A percentile compares a stretch with the other conserved stretches of the same genome.
phyloP scores from a whole-genome alignment of 92 coral and sea anemone genomes.

The Virgularia gustaviana region DNA sequence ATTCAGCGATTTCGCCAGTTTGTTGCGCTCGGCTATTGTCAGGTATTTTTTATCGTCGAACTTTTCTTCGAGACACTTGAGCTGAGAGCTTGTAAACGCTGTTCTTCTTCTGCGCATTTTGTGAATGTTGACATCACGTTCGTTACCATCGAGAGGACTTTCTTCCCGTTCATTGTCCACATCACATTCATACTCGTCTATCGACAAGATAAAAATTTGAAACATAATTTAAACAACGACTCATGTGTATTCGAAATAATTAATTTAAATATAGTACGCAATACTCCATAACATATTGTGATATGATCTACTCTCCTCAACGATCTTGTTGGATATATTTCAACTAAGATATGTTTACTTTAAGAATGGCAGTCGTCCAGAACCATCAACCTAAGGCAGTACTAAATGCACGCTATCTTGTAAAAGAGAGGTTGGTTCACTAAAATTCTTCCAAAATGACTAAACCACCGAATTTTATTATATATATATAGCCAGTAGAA shows the following conservation, averaged over 20 bases:
- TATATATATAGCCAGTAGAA: too few species aligned
- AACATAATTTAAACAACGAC: neutral
- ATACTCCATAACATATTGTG: too few species aligned
- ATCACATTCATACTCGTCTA: conserved; percentile 28
- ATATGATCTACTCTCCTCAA: too few species aligned
- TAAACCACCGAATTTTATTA: too few species aligned
- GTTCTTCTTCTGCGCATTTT: conserved; percentile 87
- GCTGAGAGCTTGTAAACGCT: conserved; percentile 95
- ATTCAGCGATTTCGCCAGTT: conserved; percentile 80
- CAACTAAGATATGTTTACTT: too few species aligned
- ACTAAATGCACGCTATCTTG: too few species aligned
- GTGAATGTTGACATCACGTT: conserved; percentile 64
- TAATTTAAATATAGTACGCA: neutral
- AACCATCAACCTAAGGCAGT: too few species aligned
- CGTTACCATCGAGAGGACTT: conserved; percentile 18
- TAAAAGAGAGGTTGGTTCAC: too few species aligned
- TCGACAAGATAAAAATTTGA: neutral
- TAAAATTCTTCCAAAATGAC: too few species aligned
- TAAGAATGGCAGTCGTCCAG: too few species aligned
- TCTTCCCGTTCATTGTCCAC: conserved; percentile 1
- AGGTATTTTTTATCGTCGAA: conserved; percentile 95
- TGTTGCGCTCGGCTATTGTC: conserved; percentile 91
- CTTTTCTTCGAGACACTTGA: conserved; percentile 85
- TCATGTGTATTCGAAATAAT: neutral
- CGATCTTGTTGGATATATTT: too few species aligned